A percentile compares a stretch with the other conserved stretches of the same genome.
Conservation (phyloP, 2,797 vertebrate species). For the Tympanoctomys barrerae region DNA sequence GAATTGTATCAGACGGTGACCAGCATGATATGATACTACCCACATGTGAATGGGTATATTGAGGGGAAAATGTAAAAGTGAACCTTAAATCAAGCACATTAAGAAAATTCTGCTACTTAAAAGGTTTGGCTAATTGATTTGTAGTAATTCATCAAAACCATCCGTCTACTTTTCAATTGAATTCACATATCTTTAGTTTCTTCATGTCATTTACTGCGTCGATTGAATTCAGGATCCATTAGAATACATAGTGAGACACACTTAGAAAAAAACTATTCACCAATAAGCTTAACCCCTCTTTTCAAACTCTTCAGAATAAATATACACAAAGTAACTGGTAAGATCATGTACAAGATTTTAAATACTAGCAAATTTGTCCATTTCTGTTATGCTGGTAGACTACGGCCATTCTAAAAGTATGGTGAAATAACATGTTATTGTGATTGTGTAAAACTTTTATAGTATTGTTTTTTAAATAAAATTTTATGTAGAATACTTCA, state of each 20-base stretch:
- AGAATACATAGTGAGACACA: not conserved
- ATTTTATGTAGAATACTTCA: not conserved
- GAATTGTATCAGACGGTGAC: not conserved
- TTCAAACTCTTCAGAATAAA: not conserved
- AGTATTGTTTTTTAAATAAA: not conserved
- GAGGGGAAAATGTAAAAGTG: not conserved
- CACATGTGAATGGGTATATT: not conserved
- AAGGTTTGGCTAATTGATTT: not conserved
- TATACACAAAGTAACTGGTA: not conserved
- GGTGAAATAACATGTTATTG: not conserved
- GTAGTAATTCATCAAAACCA: not conserved
- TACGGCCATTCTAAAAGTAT: not conserved
- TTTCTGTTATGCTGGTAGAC: not conserved
- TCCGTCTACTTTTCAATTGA: conserved; percentile 1
- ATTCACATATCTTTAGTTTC: not conserved
- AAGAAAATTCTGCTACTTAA: not conserved
- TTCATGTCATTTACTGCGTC: not conserved
- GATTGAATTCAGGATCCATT: not conserved
- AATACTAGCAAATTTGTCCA: not conserved
- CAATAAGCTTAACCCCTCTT: not conserved
- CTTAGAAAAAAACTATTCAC: not conserved
- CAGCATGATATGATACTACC: conserved; percentile 10
- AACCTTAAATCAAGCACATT: not conserved
- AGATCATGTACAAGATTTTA: not conserved
- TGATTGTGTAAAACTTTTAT: not conserved